A percentile compares a stretch with the other conserved stretches of the same genome.
Conservation (phyloP, 2,888 invertebrate species). For the Dolichomitus sp. region DNA sequence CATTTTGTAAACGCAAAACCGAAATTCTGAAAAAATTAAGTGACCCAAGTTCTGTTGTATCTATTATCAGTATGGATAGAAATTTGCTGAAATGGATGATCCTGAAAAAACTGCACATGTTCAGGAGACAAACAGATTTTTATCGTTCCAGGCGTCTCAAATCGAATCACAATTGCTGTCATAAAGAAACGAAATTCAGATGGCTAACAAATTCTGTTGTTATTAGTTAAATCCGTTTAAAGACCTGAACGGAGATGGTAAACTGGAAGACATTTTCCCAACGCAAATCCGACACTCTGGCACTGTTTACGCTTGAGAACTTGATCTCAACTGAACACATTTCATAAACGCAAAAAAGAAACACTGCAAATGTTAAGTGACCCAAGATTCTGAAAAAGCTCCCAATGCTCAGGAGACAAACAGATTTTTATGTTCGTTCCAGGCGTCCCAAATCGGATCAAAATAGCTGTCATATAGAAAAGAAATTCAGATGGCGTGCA, state of each 20-base stretch:
- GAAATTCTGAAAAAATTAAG: too few species aligned
- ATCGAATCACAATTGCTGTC: background rate
- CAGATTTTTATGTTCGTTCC: background rate
- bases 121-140: background rate
- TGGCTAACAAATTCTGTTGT: too few species aligned
- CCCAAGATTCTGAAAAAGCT: too few species aligned
- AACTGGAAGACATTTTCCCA: slow-evolving; percentile 31
- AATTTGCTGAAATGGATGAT: background rate
- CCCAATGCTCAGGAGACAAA: too few species aligned
- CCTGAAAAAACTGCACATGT: too few species aligned
- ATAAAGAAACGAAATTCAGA: background rate
- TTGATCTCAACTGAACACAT: slow-evolving; percentile 32
- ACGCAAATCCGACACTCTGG: background rate
- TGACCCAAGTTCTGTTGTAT: too few species aligned
- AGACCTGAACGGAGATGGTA: background rate
- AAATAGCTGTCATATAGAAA: slow-evolving; percentile 1
- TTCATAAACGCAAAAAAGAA: too few species aligned
- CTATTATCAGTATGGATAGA: too few species aligned
- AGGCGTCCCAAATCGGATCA: background rate
- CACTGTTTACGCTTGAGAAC: slow-evolving; percentile 37
- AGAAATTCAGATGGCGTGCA: background rate
- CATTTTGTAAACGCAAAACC: too few species aligned
- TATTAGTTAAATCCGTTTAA: background rate
- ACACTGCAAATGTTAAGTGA: too few species aligned
- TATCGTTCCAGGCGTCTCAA: background rate